phyloP scores from a whole-genome alignment of 2,113 vertebrate species.

The Hemiscyllium ocellatum region DNA sequence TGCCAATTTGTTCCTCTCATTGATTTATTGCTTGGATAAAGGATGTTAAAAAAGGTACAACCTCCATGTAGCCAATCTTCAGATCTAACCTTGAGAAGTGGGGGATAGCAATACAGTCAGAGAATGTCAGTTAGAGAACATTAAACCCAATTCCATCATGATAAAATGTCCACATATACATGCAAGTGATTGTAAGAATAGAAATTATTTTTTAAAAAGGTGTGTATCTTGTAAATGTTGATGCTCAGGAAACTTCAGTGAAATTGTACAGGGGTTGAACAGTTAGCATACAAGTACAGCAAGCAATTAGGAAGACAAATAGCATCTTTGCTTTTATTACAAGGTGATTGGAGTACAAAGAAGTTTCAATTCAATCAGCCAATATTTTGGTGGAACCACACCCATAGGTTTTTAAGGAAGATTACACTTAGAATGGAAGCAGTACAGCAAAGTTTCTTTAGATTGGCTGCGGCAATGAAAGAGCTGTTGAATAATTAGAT shows the following conservation, averaged over 20 bases:
- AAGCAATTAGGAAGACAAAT: background rate
- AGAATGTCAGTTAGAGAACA: background rate
- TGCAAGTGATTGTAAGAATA: background rate
- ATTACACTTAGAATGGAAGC: too few species aligned
- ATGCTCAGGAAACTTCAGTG: background rate
- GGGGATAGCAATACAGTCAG: background rate
- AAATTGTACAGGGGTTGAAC: background rate
- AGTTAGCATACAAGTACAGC: background rate
- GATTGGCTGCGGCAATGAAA: too few species aligned
- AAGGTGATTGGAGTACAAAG: too few species aligned
- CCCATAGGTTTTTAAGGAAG: too few species aligned
- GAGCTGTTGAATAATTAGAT: too few species aligned
- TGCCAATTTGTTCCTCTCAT: background rate
- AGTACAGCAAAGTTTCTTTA: too few species aligned
- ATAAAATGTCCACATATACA: background rate
- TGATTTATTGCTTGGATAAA: background rate
- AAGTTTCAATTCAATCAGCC: too few species aligned
- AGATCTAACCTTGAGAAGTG: background rate
- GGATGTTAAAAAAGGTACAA: background rate
- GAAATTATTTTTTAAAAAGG: background rate
- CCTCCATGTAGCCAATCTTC: background rate
- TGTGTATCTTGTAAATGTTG: background rate
- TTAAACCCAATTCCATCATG: background rate
- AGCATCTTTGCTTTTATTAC: background rate
- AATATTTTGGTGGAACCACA: too few species aligned